These are phyloP conservation scores for Lucilia cuprina DNA, from an alignment of 1,140 invertebrate genomes.

Conservation along the genomic window DNA sequence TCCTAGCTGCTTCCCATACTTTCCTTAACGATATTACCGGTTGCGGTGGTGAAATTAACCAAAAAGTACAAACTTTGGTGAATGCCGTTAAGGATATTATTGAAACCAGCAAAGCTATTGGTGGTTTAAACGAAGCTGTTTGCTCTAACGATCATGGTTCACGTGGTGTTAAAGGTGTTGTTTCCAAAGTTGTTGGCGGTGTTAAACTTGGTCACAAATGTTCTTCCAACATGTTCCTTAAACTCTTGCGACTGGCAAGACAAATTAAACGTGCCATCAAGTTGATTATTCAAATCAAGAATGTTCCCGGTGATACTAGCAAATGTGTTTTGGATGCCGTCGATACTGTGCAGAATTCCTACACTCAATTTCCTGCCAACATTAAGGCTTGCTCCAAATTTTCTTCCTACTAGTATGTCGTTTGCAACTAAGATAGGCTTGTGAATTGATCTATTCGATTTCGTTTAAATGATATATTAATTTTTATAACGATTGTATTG, in stretches of 20 bases:
- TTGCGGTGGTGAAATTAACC: slow-evolving; percentile 43
- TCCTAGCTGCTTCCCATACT: slow-evolving; percentile 38
- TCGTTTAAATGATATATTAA: too few relatives aligned
- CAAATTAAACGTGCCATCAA: slow-evolving; percentile 15
- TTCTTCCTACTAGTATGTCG: background rate
- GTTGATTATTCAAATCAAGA: slow-evolving; percentile 1
- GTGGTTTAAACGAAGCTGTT: slow-evolving; percentile 39
- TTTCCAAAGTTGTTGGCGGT: background rate
- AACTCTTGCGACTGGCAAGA: background rate
- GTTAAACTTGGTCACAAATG: background rate
- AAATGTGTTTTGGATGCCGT: slow-evolving; percentile 11
- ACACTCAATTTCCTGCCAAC: background rate
- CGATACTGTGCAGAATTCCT: slow-evolving; percentile 22
- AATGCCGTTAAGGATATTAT: slow-evolving; percentile 41
- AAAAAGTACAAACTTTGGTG: slow-evolving; percentile 44
- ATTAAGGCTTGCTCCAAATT: slow-evolving; percentile 21
- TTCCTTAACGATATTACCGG: slow-evolving; percentile 41
- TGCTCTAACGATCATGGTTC: slow-evolving; percentile 36
- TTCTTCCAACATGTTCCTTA: background rate
- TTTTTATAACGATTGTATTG: background rate
- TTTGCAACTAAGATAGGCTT: too few relatives aligned
- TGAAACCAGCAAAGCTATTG: slow-evolving; percentile 38
- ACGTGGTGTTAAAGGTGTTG: background rate
- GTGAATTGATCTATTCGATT: too few relatives aligned
- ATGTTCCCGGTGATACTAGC: slow-evolving; percentile 7